Base-by-base conservation (phyloP, 1,140 invertebrate species). In the Drosophila melanica region DNA sequence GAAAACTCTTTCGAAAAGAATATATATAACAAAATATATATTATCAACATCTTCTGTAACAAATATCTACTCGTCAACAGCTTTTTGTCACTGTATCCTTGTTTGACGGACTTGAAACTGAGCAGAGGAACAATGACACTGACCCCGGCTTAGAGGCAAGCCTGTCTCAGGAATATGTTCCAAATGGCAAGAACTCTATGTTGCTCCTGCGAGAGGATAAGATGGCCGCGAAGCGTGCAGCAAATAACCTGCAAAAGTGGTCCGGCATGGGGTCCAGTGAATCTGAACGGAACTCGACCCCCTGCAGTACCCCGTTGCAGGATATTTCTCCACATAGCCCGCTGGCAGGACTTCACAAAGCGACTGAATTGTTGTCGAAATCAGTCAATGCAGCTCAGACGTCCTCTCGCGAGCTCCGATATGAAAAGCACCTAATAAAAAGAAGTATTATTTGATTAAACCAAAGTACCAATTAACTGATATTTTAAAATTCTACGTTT, bases 241-340 rank as follows among this genome's bases (percentile, higher is more conserved):
- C 27, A 5, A 33, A 16, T 23, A 20, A 20, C 9, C 75, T 51
- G 37, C 23, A 42, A 44, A 23, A 16, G 20, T 23, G 37, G 55
- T 37, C 57, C 37, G 75, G 79, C 50, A 59, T 50, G 42, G 54
- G 30, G 58, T 11, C 75, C 75, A 75, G 45, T 8, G 55, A 59
- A 23, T 11, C 14, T 0, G 35, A 69, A 44, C 45, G 47, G 64
- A 39, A 23, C 20, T 78, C 70, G 65, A 60, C 59, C 4, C 70
- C 62, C 7, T 71, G 62, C 51, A 67, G 59, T 20, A n/a, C 57
- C 14, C 33, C 45, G 8, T 30, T 57, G 54, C 14, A 44, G 39
- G 45, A 39, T 10, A 11, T 3, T 20, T 14, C 41, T 3, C n/a
- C n/a, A 11, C 10, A 8, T 11, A 18, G 18, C 8, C 8, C n/a